Percentiles rank a stretch among this genome's conserved stretches.
Evolutionary conservation across 2,797 vertebrate species (phyloP).

Genomic region (Sebastes steindachneri): DNA sequence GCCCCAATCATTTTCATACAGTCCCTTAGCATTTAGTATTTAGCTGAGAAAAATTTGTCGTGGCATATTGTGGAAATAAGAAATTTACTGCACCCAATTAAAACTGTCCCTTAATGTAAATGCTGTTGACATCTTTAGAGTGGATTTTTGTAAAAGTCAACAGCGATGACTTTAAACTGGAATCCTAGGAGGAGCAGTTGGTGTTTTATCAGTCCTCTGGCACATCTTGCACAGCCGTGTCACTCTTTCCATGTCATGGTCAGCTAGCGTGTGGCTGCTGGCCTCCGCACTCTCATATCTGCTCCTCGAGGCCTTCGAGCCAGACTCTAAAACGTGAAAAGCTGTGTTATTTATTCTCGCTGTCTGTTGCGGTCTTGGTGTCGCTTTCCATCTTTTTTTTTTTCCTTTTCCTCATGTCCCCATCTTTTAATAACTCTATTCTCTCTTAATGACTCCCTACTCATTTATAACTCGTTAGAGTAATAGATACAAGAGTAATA

Average conservation of each 20-base stretch:
- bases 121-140: neutral
- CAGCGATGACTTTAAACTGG: conserved; percentile 45
- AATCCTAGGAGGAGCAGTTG: conserved; percentile 36
- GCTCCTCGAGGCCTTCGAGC: conserved; percentile 30
- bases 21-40: neutral
- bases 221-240: conserved; percentile 63
- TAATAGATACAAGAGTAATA: neutral
- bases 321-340: conserved; percentile 34
- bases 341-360: conserved; percentile 31
- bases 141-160: conserved; percentile 14
- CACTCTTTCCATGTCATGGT: conserved; percentile 82
- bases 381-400: neutral
- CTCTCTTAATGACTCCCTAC: neutral
- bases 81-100: neutral
- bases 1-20: neutral
- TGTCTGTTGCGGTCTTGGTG: conserved; percentile 26
- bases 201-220: conserved; percentile 75
- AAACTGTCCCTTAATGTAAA: neutral
- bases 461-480: neutral
- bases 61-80: neutral
- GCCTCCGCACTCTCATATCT: conserved; percentile 40
- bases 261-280: conserved; percentile 63
- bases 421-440: neutral
- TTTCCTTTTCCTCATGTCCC: neutral
- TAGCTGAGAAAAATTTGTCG: neutral